A percentile compares a stretch with the other conserved stretches of the same genome.
Evolutionary conservation across 2,888 invertebrate genomes (phyloP).

Genomic region (Catocala fraxini): DNA sequence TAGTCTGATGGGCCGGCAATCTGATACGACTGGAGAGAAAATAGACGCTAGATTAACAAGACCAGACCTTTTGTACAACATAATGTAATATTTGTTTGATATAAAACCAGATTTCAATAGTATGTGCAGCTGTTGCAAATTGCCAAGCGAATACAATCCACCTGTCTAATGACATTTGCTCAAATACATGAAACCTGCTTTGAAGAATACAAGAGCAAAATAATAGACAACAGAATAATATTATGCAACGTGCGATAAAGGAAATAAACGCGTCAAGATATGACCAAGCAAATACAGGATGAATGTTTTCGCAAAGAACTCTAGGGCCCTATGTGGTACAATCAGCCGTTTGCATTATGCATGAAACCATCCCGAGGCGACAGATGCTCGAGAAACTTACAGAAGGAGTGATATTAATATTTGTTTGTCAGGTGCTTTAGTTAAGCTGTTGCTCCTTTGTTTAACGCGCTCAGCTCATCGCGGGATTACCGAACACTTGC

Average conservation of each 20-base stretch:
- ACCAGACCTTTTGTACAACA: too few species aligned
- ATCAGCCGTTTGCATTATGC: slow-evolving; percentile 84
- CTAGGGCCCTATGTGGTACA: slow-evolving; percentile 72
- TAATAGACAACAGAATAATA: slow-evolving; percentile 45
- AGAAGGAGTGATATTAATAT: slow-evolving; percentile 69
- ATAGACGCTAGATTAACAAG: too few species aligned
- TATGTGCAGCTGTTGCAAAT: too few species aligned
- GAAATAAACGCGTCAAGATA: slow-evolving; percentile 48
- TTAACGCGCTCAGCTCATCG: slow-evolving; percentile 19
- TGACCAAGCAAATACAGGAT: slow-evolving; percentile 68
- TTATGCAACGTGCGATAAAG: slow-evolving; percentile 52
- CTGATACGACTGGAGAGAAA: too few species aligned
- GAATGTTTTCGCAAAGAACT: slow-evolving; percentile 77
- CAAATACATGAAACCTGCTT: too few species aligned
- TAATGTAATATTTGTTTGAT: too few species aligned
- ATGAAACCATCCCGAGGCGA: slow-evolving; percentile 78
- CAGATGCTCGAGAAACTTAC: slow-evolving; percentile 68
- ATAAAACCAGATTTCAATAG: too few species aligned
- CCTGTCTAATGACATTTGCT: too few species aligned
- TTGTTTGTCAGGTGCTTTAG: slow-evolving; percentile 69
- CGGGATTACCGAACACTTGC: slow-evolving; percentile 5
- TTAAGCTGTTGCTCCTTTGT: slow-evolving; percentile 53
- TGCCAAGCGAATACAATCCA: too few species aligned
- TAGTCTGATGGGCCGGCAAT: too few species aligned
- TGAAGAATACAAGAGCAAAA: slow-evolving; percentile 28